phyloP scores from a whole-genome alignment of 2,113 vertebrate genomes.

The Trochalopteron elliotii region DNA sequence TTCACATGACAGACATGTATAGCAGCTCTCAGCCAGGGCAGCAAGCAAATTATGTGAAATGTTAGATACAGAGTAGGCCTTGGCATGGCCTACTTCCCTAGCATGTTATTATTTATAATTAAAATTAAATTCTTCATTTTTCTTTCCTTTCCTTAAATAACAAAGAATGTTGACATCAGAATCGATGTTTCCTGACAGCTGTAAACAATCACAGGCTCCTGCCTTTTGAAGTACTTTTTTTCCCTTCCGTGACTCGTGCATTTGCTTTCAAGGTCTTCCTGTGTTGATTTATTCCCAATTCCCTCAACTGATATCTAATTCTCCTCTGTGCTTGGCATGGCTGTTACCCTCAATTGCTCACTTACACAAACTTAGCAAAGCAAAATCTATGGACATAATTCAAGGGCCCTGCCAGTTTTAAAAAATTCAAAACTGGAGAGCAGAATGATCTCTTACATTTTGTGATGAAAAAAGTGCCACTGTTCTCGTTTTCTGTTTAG shows the following conservation, averaged over 20 bases:
- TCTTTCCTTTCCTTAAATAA: slow-evolving; percentile 31
- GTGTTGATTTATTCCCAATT: slow-evolving; percentile 1
- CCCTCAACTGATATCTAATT: neutral
- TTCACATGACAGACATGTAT: neutral
- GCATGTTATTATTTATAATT: neutral
- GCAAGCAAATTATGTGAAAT: neutral
- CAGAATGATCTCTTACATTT: neutral
- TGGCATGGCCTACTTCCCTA: neutral
- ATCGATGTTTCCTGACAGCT: slow-evolving; percentile 22
- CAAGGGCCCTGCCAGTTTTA: neutral
- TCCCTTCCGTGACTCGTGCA: neutral
- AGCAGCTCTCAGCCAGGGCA: neutral
- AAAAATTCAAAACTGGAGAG: neutral
- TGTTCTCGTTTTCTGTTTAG: neutral
- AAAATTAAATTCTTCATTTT: slow-evolving; percentile 43
- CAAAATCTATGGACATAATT: neutral
- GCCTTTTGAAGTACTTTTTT: slow-evolving; percentile 13
- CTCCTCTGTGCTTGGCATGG: neutral
- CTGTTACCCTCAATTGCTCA: neutral
- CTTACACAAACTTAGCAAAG: neutral
- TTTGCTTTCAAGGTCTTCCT: slow-evolving; percentile 36
- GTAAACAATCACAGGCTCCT: slow-evolving; percentile 16
- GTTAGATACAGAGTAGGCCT: neutral
- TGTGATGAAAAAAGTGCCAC: neutral
- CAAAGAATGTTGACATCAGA: neutral